Evolutionary conservation across 2,888 invertebrate species (phyloP), one percentile per base, ranked within the genome.

Genomic region (Scaptomyza parva): DNA sequence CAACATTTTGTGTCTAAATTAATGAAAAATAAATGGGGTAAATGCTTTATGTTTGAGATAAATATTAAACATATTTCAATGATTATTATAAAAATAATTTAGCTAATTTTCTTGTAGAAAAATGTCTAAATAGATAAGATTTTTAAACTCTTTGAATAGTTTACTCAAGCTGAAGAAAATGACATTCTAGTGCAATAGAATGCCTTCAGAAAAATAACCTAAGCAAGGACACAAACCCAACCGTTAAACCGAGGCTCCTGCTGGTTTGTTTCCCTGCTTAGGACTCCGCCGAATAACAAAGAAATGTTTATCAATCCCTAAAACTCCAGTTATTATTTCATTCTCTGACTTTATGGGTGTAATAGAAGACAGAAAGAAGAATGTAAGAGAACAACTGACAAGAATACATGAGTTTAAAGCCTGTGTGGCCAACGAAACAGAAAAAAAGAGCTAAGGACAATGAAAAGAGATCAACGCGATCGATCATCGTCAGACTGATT

Each of bases 401-500:
- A n/a, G n/a, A 28, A 28, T 2, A 9, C 8, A 28, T 9, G 28
- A 28, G 5, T 9, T 33, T 6, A 6, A 6, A n/a, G 33, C 33
- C 1, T 33, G 30, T 33, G 30, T 35, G 14, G 35, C 35, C 2
- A 35, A 35, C 35, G 7, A 7, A 2, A 3, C 70, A 11, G 14
- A 57, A 2, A 3, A 63, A 11, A 12, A 57, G 57, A 53, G 37
- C 14, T 58, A 57, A 39, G 50, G 28, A 33, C 20, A 40, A 12
- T 11, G n/a, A 9, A 14, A 12, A 30, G 9, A 37, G 35, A 37
- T 37, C 35, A 37, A 4, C 28, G 67, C 28, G 67, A 85, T 22
- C 83, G 72, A 85, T 85, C 84, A 85, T 88, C 74, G 75, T 81
- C 85, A 81, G 60, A 18, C 66, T 54, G 59, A 63, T 66, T 67